Percentiles rank a stretch among this genome's conserved stretches.
phyloP scores from a whole-genome alignment of 2,888 invertebrate genomes.

The Ligdia adustata region DNA sequence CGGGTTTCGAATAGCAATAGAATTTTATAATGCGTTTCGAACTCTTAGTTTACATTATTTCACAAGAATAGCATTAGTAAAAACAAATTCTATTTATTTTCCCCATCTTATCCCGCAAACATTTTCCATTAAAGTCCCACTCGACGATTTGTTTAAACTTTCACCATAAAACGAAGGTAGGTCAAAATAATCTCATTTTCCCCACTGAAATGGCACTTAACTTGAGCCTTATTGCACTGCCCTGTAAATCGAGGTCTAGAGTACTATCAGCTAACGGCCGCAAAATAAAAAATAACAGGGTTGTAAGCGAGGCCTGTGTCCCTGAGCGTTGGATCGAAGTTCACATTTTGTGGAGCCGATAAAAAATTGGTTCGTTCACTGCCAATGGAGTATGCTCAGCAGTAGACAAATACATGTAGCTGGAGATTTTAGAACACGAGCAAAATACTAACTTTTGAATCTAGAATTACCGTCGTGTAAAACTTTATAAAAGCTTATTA shows the following conservation, averaged over 20 bases:
- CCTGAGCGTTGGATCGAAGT: constrained; percentile 11
- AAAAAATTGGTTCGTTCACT: constrained; percentile 13
- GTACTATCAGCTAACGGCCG: constrained; percentile 53
- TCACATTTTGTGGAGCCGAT: constrained; percentile 8
- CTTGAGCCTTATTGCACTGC: constrained; percentile 53
- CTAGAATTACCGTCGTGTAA: too few species aligned
- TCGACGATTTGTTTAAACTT: constrained; percentile 22
- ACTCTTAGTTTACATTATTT: too few species aligned
- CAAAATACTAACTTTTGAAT: too few species aligned
- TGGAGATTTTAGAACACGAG: too few species aligned
- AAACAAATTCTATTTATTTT: background rate
- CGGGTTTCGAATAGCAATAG: too few species aligned
- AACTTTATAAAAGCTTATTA: too few species aligned
- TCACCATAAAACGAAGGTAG: constrained; percentile 27
- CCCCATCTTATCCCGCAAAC: constrained; percentile 6
- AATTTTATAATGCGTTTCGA: too few species aligned
- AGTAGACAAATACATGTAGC: too few species aligned
- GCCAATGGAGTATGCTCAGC: constrained; percentile 1
- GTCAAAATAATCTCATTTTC: constrained; percentile 34
- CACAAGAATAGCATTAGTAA: too few species aligned
- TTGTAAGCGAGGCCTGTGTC: constrained; percentile 45
- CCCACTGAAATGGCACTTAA: constrained; percentile 40
- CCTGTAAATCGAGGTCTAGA: constrained; percentile 47
- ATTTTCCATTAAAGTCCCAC: constrained; percentile 1
- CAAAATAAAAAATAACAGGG: constrained; percentile 74